A percentile compares a stretch with the other conserved stretches of the same genome.
Conservation (phyloP, 2,113 vertebrate species). For the Tapirus terrestris region DNA sequence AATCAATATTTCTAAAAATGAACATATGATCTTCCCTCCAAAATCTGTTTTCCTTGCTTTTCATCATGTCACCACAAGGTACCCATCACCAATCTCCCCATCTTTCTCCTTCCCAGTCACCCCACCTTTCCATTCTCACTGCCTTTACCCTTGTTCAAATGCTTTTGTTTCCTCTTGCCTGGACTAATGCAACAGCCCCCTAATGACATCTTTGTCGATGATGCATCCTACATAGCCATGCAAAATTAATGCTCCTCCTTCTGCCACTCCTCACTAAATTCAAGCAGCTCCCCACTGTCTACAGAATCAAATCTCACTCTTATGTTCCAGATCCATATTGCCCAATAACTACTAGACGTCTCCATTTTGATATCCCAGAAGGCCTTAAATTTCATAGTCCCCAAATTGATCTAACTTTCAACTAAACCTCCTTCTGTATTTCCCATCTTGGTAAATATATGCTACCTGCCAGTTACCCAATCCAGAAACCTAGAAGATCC, state of each 20-base stretch:
- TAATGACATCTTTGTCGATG: background rate
- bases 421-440: background rate
- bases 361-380: background rate
- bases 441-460: background rate
- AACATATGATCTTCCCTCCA: background rate
- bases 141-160: background rate
- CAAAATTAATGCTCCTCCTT: conserved; percentile 29
- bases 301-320: background rate
- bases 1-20: conserved; percentile 52
- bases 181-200: background rate
- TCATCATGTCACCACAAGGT: background rate
- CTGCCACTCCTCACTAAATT: background rate
- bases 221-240: background rate
- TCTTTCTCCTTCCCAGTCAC: background rate
- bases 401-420: background rate
- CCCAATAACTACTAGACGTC: background rate
- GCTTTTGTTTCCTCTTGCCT: background rate
- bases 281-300: background rate
- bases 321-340: background rate
- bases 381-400: background rate
- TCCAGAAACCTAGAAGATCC: background rate
- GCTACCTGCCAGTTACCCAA: background rate
- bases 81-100: background rate
- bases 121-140: background rate
- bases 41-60: background rate